Percentiles rank a stretch among this genome's conserved stretches.
Evolutionary conservation across 1,140 invertebrate genomes (phyloP).

Genomic region (Camponotus floridanus): DNA sequence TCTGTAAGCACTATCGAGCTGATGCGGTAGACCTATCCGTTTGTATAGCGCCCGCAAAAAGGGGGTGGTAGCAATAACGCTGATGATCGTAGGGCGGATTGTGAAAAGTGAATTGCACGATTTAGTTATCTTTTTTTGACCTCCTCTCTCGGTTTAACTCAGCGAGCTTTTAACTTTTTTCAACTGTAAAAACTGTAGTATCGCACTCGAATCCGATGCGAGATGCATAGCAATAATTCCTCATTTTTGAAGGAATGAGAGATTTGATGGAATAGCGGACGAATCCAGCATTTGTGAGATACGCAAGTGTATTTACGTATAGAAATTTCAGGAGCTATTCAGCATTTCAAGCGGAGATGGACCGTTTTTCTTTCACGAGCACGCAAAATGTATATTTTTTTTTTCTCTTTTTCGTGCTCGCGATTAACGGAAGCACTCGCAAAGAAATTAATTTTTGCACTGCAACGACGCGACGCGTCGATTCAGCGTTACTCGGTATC

Average conservation of each 20-base stretch:
- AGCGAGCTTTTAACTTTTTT: conserved; percentile 70
- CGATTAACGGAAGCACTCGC: conserved; percentile 19
- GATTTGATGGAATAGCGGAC: conserved; percentile 7
- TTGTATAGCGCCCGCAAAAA: conserved; percentile 25
- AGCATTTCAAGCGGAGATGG: not conserved
- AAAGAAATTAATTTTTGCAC: conserved; percentile 49
- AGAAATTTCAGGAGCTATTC: conserved; percentile 44
- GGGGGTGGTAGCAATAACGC: not conserved
- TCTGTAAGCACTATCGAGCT: conserved; percentile 50
- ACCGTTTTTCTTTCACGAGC: not conserved
- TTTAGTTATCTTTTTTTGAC: conserved; percentile 71
- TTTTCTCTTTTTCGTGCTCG: not conserved
- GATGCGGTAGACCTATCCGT: conserved; percentile 53
- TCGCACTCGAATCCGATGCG: conserved; percentile 51
- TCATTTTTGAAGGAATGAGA: not conserved
- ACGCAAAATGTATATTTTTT: conserved; percentile 1
- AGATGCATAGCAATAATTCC: conserved; percentile 22
- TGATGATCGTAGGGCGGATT: conserved; percentile 26
- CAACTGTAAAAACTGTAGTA: conserved; percentile 68
- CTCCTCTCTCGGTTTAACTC: conserved; percentile 69
- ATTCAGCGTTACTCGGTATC: conserved; percentile 28
- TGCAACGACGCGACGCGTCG: conserved; percentile 16
- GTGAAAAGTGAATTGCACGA: conserved; percentile 63
- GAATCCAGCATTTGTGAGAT: conserved; percentile 27
- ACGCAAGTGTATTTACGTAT: conserved; percentile 6